Conservation (phyloP, 1,140 invertebrate genomes). For the Epicauta chinensis region DNA sequence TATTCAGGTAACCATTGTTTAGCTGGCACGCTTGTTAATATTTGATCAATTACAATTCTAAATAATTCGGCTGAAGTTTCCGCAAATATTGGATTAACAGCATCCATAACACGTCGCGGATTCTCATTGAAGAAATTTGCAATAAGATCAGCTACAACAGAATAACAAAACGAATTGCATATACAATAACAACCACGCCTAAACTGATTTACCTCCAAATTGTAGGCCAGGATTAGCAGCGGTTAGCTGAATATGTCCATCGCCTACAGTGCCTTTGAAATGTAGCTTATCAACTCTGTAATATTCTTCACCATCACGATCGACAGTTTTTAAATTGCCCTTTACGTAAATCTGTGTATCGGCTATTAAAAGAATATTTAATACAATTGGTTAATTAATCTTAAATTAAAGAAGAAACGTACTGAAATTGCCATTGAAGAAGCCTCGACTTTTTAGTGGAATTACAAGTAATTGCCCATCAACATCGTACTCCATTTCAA, state of each 20-base stretch:
- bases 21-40: slow-evolving; percentile 32
- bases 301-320: slow-evolving; percentile 54
- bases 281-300: slow-evolving; percentile 54
- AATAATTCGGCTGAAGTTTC: slow-evolving; percentile 52
- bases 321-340: slow-evolving; percentile 45
- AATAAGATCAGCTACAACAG: slow-evolving; percentile 38
- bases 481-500: slow-evolving; percentile 61
- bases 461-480: slow-evolving; percentile 57
- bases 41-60: slow-evolving; percentile 31
- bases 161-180: no score
- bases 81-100: slow-evolving; percentile 63
- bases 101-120: slow-evolving; percentile 58
- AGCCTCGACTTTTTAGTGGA: slow-evolving; percentile 59
- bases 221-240: slow-evolving; percentile 40
- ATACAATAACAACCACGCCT: no score
- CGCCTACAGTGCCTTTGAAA: slow-evolving; percentile 54
- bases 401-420: slow-evolving; percentile 39
- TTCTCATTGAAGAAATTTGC: slow-evolving; percentile 61
- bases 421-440: slow-evolving; percentile 65
- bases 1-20: slow-evolving; percentile 35
- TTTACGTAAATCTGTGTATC: slow-evolving; percentile 34
- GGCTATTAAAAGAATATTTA: slow-evolving; percentile 30
- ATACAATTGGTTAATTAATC: slow-evolving; percentile 3
- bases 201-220: slow-evolving; percentile 46
- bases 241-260: slow-evolving; percentile 52